These are phyloP conservation scores for Sinosuthora webbiana DNA, from an alignment of 2,113 vertebrate genomes.

Conservation along the genomic window DNA sequence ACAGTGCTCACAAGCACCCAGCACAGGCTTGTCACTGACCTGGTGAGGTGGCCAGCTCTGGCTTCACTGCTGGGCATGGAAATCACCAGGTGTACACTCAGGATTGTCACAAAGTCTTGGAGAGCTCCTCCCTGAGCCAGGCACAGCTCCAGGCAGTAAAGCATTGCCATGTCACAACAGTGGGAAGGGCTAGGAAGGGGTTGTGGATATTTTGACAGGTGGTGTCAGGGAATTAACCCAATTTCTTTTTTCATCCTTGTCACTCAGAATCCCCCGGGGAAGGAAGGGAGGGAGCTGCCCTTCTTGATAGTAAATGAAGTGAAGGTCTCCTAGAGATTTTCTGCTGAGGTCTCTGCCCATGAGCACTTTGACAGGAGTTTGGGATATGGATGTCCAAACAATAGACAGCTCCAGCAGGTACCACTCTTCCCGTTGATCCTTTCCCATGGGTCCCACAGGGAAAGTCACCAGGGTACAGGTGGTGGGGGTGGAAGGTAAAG, in stretches of 20 bases:
- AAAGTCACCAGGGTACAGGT: background rate
- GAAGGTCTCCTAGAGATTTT: background rate
- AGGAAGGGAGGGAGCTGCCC: background rate
- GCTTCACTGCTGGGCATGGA: background rate
- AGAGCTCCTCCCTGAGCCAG: background rate
- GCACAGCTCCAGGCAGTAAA: background rate
- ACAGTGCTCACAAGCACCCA: background rate
- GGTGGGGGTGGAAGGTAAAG: background rate
- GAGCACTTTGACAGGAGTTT: background rate
- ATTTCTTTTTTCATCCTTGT: background rate
- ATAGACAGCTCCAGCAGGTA: background rate
- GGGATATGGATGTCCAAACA: background rate
- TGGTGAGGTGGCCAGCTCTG: rapidly evolving
- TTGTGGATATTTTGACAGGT: background rate
- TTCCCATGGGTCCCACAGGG: background rate
- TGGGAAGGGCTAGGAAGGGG: background rate
- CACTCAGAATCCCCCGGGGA: background rate
- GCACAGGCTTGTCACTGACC: background rate
- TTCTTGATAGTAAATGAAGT: background rate
- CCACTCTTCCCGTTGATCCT: background rate
- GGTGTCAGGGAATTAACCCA: background rate
- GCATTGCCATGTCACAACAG: rapidly evolving
- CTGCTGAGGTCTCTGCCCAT: background rate
- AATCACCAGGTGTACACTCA: background rate
- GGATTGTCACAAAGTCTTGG: background rate